Conservation (phyloP, 1,140 invertebrate species). For the Heliconius hermathena region DNA sequence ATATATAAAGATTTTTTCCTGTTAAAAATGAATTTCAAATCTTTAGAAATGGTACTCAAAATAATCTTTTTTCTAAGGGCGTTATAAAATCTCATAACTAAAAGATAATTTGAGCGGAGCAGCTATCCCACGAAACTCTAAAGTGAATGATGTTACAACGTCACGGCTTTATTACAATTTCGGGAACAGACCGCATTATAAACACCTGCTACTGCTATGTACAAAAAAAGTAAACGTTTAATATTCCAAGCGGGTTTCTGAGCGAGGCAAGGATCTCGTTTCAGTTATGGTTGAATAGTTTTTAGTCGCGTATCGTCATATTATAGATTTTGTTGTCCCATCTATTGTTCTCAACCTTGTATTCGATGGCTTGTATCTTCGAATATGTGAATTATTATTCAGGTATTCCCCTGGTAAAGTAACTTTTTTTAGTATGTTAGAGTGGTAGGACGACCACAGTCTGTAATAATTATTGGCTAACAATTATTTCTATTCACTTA, state of each 20-base stretch:
- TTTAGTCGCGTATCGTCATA: slow-evolving; percentile 41
- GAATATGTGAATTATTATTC: slow-evolving; percentile 30
- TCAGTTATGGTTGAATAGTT: slow-evolving; percentile 45
- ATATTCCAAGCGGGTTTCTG: slow-evolving; percentile 50
- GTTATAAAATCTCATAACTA: slow-evolving; percentile 38
- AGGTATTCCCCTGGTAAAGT: slow-evolving; percentile 7
- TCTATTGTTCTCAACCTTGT: slow-evolving; percentile 44
- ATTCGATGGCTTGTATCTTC: slow-evolving; percentile 32
- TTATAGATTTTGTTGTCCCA: slow-evolving; percentile 37
- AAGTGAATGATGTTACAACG: slow-evolving; percentile 22
- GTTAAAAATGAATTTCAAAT: no score
- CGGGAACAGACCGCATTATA: slow-evolving; percentile 36
- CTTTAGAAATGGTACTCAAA: no score
- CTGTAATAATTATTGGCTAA: neutral
- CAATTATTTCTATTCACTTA: neutral
- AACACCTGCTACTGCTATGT: slow-evolving; percentile 30
- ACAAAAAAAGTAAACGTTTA: slow-evolving; percentile 43
- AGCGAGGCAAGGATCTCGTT: slow-evolving; percentile 36
- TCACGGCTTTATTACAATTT: slow-evolving; percentile 36
- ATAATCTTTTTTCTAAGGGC: neutral
- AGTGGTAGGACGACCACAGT: no score
- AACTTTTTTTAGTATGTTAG: slow-evolving; percentile 10
- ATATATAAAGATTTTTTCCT: no score
- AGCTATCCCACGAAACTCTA: slow-evolving; percentile 9
- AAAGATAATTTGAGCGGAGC: slow-evolving; percentile 24